Conservation (phyloP, 2,797 vertebrate genomes). For the Cyclura pinguis region DNA sequence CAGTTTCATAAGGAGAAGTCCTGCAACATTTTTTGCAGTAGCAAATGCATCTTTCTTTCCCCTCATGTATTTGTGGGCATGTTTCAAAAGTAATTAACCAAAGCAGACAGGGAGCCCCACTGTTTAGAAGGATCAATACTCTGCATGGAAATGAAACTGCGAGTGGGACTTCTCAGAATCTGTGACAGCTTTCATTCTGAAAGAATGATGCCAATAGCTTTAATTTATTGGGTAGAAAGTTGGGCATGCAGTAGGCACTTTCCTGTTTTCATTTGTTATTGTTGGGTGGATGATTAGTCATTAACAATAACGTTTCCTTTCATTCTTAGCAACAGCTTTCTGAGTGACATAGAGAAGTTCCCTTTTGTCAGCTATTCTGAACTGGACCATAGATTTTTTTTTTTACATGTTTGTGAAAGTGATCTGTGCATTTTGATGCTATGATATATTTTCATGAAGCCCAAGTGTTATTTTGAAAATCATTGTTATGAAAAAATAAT, state of each 20-base stretch:
- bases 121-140: conserved; percentile 28
- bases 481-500: conserved; percentile 15
- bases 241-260: conserved; percentile 13
- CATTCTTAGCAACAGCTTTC: conserved; percentile 7
- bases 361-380: not conserved
- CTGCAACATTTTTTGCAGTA: conserved; percentile 38
- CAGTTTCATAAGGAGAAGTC: conserved; percentile 49
- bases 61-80: not conserved
- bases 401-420: conserved; percentile 5
- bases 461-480: conserved; percentile 32
- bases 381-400: not conserved
- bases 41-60: not conserved
- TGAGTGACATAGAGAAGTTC: not conserved
- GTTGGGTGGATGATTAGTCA: not conserved
- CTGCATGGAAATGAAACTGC: conserved; percentile 21
- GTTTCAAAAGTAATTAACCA: conserved; percentile 33
- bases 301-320: not conserved
- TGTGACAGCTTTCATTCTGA: not conserved
- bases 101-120: conserved; percentile 2
- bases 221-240: conserved; percentile 5
- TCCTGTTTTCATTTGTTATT: not conserved
- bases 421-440: conserved; percentile 3
- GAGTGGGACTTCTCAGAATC: conserved; percentile 21
- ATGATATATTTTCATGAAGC: conserved; percentile 47
- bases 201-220: not conserved